These are phyloP conservation scores for Turnix velox DNA, from an alignment of 2,113 vertebrate genomes.

Conservation along the genomic window DNA sequence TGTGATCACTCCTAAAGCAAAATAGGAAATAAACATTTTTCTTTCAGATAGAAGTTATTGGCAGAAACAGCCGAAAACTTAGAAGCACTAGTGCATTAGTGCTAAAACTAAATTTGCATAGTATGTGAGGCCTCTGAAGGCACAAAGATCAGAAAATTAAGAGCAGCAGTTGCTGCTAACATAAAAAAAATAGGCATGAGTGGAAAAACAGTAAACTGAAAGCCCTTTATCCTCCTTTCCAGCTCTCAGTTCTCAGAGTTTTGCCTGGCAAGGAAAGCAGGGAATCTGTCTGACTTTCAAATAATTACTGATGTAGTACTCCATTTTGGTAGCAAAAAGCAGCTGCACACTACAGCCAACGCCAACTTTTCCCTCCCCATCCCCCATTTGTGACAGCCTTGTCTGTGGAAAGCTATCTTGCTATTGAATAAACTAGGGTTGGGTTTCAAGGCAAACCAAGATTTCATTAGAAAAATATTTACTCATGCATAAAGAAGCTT, in stretches of 20 bases:
- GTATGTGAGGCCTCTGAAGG: background rate
- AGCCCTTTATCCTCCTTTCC: conserved; percentile 51
- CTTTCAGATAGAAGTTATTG: background rate
- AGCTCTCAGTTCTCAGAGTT: conserved; percentile 45
- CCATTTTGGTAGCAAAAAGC: conserved; percentile 38
- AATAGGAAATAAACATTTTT: background rate
- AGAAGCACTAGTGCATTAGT: background rate
- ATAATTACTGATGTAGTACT: conserved; percentile 56
- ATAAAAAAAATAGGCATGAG: background rate
- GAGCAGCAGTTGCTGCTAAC: conserved; percentile 34
- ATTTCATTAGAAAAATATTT: conserved; percentile 32
- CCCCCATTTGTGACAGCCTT: conserved; percentile 17
- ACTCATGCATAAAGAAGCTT: background rate
- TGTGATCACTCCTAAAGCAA: background rate
- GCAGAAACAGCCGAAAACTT: background rate
- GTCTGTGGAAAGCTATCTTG: background rate
- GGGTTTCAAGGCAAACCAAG: conserved; percentile 14
- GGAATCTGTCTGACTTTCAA: conserved; percentile 56
- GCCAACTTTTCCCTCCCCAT: conserved; percentile 22
- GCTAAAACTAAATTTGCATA: background rate
- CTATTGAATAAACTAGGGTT: conserved; percentile 20
- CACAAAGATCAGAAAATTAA: background rate
- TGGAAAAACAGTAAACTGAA: conserved; percentile 52
- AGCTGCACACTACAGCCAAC: conserved; percentile 20
- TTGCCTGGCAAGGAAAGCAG: conserved; percentile 57